These are phyloP conservation scores for Aldrovandia affinis DNA, from an alignment of 2,797 vertebrate genomes.

Conservation along the genomic window DNA sequence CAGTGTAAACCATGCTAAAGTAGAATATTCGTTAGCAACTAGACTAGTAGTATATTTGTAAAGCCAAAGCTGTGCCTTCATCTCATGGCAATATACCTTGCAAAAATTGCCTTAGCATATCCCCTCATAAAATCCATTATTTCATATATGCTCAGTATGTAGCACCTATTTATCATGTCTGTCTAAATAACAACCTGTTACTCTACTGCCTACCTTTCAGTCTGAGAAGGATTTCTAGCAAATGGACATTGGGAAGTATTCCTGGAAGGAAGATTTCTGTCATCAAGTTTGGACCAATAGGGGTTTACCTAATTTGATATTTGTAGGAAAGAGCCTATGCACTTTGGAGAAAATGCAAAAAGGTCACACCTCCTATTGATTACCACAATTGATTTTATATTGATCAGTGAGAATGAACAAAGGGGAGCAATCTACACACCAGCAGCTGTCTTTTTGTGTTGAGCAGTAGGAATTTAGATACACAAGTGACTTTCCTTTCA, in stretches of 20 bases:
- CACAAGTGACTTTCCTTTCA: not conserved
- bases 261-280: not conserved
- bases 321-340: not conserved
- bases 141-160: not conserved
- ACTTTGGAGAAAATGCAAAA: slow-evolving; percentile 47
- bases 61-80: slow-evolving; percentile 59
- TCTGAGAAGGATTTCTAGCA: not conserved
- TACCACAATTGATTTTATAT: slow-evolving; percentile 48
- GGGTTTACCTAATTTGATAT: not conserved
- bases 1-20: not conserved
- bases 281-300: not conserved
- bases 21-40: not conserved
- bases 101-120: not conserved
- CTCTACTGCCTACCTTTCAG: not conserved
- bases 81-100: not conserved
- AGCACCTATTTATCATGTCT: not conserved
- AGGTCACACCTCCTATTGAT: slow-evolving; percentile 53
- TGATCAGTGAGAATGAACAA: slow-evolving; percentile 53
- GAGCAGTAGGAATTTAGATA: not conserved
- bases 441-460: slow-evolving; percentile 35
- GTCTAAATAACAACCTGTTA: not conserved
- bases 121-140: not conserved
- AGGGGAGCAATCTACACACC: slow-evolving; percentile 26
- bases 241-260: not conserved
- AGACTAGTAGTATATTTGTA: not conserved